Evolutionary conservation across 2,113 vertebrate genomes (phyloP).

Genomic region (Poecile atricapillus): DNA sequence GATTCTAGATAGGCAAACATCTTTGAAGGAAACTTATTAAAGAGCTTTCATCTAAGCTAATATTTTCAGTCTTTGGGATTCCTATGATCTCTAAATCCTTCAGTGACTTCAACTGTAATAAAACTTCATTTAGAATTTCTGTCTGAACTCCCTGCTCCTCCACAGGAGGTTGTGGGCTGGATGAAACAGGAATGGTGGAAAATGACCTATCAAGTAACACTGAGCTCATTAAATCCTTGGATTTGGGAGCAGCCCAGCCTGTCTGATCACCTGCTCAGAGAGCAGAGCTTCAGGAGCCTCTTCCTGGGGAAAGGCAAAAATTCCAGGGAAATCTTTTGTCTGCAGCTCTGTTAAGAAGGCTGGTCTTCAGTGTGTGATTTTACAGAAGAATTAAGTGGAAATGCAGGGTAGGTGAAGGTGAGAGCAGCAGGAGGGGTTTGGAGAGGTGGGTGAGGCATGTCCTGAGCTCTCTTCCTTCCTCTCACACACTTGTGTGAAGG

Average conservation of each 20-base stretch:
- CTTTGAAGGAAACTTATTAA: conserved; percentile 12
- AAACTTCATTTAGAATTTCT: conserved; percentile 24
- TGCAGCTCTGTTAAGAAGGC: neutral
- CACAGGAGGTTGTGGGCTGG: neutral
- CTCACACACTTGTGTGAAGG: neutral
- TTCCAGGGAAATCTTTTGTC: neutral
- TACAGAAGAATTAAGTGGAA: neutral
- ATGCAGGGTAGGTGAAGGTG: neutral
- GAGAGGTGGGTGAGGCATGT: neutral
- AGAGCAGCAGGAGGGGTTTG: neutral
- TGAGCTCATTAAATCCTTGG: neutral
- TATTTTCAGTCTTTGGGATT: conserved; percentile 25
- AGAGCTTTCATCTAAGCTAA: conserved; percentile 39
- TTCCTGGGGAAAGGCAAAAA: neutral
- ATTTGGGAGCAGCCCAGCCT: neutral
- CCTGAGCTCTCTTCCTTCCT: neutral
- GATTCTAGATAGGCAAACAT: conserved; percentile 6
- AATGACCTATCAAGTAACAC: neutral
- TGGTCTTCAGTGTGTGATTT: neutral
- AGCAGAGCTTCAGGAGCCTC: neutral
- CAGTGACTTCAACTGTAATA: conserved; percentile 19
- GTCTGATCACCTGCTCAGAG: neutral
- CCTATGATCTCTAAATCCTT: conserved; percentile 27
- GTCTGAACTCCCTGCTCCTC: neutral
- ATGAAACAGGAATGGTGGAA: neutral